Percentiles rank a stretch among this genome's conserved stretches.
Evolutionary conservation across 1,140 invertebrate genomes (phyloP).

Genomic region (Drosophila nigrodunni): DNA sequence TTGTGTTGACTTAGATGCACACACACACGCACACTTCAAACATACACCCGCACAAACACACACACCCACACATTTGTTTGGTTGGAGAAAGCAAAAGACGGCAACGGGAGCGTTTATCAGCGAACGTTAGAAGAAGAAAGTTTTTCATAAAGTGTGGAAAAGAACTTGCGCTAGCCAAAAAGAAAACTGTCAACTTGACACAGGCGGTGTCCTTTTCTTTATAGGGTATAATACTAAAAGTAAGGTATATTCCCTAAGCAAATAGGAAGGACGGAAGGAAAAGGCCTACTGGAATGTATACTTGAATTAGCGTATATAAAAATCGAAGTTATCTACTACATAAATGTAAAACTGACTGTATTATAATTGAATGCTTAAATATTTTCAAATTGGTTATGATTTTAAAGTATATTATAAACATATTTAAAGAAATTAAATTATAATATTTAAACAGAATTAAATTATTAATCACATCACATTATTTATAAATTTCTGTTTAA

Average conservation of each 20-base stretch:
- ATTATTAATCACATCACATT: too few relatives aligned
- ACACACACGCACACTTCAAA: slow-evolving; percentile 33
- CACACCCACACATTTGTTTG: slow-evolving; percentile 4
- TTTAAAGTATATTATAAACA: too few relatives aligned
- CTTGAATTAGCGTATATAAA: too few relatives aligned
- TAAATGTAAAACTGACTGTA: too few relatives aligned
- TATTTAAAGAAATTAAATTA: too few relatives aligned
- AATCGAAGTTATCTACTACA: too few relatives aligned
- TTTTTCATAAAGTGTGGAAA: slow-evolving; percentile 76
- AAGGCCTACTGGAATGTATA: too few relatives aligned
- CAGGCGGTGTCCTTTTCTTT: slow-evolving; percentile 46
- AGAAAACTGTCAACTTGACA: slow-evolving; percentile 69
- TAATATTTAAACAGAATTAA: too few relatives aligned
- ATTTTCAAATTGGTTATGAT: too few relatives aligned
- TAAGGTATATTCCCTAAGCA: slow-evolving; percentile 4
- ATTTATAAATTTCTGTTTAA: too few relatives aligned
- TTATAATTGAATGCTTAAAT: not conserved
- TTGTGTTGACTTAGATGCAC: slow-evolving; percentile 67
- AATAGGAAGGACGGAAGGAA: too few relatives aligned
- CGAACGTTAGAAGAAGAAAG: slow-evolving; percentile 54
- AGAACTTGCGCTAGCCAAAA: slow-evolving; percentile 54
- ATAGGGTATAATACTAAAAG: not conserved
- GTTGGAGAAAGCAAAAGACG: slow-evolving; percentile 1
- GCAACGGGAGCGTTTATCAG: slow-evolving; percentile 55
- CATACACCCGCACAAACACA: slow-evolving; percentile 37